Evolutionary conservation across 2,888 invertebrate species (phyloP).

Genomic region (Oligia fasciuncula): DNA sequence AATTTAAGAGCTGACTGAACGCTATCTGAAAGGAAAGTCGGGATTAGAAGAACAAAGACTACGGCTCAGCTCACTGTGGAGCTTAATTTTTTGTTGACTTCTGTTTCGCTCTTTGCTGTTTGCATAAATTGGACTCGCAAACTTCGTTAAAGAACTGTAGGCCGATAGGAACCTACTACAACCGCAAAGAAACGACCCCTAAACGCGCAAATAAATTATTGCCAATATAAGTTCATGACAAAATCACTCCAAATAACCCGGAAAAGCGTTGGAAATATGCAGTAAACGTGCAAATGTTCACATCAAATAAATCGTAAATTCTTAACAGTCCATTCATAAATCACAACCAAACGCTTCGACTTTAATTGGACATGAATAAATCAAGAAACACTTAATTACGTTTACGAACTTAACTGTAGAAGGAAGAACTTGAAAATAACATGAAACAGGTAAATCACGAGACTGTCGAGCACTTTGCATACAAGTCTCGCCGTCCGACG

Average conservation of each 20-base stretch:
- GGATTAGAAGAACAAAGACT: conserved; percentile 87
- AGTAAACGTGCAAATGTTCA: conserved; percentile 42
- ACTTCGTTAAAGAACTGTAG: conserved; percentile 72
- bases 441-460: conserved; percentile 43
- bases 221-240: conserved; percentile 17
- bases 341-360: conserved; percentile 49
- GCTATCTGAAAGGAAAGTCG: conserved; percentile 86
- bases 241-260: conserved; percentile 14
- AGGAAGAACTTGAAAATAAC: conserved; percentile 37
- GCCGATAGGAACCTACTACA: conserved; percentile 37
- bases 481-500: conserved; percentile 33
- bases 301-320: conserved; percentile 56
- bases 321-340: conserved; percentile 48
- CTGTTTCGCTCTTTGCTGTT: conserved; percentile 80
- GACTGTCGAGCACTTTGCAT: conserved; percentile 45
- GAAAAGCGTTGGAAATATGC: conserved; percentile 35
- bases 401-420: conserved; percentile 41
- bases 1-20: conserved; percentile 88
- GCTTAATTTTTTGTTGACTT: conserved; percentile 83
- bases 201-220: conserved; percentile 27
- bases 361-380: conserved; percentile 64
- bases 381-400: conserved; percentile 58
- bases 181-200: conserved; percentile 9
- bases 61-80: conserved; percentile 76
- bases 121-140: conserved; percentile 74